Evolutionary conservation across 2,888 invertebrate genomes (phyloP).

Genomic region (Chalcis sispes): DNA sequence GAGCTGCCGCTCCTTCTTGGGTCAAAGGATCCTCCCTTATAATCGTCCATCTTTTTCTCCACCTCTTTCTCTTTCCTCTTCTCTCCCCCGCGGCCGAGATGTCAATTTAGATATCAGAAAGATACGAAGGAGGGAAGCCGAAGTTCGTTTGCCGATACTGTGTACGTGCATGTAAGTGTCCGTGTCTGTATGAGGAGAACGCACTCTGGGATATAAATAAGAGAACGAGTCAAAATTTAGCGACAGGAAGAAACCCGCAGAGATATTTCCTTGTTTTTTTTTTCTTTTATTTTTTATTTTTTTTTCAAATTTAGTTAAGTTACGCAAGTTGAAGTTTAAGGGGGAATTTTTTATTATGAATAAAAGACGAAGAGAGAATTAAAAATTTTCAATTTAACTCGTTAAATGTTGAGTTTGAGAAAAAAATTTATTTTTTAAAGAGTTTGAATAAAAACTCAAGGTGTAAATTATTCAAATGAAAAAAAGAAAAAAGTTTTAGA

Average conservation of each 20-base stretch:
- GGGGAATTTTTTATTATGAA: too few species aligned
- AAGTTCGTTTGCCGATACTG: background rate
- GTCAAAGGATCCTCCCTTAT: slow-evolving; percentile 20
- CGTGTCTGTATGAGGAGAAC: background rate
- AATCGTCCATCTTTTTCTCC: too few species aligned
- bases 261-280: too few species aligned
- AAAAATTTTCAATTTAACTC: background rate
- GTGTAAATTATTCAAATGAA: slow-evolving; percentile 20
- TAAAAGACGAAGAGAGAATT: too few species aligned
- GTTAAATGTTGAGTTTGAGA: too few species aligned
- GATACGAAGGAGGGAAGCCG: slow-evolving; percentile 7
- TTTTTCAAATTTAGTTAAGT: too few species aligned
- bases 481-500: slow-evolving; percentile 4
- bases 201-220: too few species aligned
- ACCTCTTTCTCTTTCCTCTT: background rate
- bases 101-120: slow-evolving; percentile 53
- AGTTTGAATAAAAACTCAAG: background rate
- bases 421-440: background rate
- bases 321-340: too few species aligned
- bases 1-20: background rate
- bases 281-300: too few species aligned
- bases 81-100: slow-evolving; percentile 18
- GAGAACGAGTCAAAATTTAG: too few species aligned
- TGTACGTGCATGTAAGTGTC: background rate
- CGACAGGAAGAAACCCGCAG: too few species aligned